Evolutionary conservation across 2,797 vertebrate genomes (phyloP), one percentile per base, ranked within the genome.

Genomic region (Pelochelys cantorii): DNA sequence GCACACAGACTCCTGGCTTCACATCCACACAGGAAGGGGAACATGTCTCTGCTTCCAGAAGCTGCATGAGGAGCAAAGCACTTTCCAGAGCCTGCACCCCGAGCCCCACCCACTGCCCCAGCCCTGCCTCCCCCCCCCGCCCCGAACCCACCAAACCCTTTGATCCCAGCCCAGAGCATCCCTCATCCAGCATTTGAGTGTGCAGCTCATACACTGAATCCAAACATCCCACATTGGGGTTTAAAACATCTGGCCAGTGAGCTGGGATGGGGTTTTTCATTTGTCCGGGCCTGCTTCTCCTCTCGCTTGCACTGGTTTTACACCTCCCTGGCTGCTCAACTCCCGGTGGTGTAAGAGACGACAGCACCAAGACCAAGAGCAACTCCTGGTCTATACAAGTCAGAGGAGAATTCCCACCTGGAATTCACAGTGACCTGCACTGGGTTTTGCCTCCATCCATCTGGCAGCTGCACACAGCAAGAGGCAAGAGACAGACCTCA

Each of bases 371-470:
- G n/a, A 7, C 34, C 6, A n/a, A n/a, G 62, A 74, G 20, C 11
- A 3, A 37, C 34, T 42, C 23, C 7, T 12, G 7, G 22, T 23
- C 22, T 42, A 25, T 22, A 25, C 37, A 74, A 42, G 42, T 48
- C 20, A 48, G 22, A 75, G 71, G 22, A 25, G 23, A 42, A 22
- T 42, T 3, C 11, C 23, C 23, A 22, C 20, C 22, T 25, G 13
- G 6, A 27, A 75, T 23, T 48, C 34, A 37, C 22, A 23, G 9
- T 74, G 68, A 9, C 22, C 42, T 23, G 25, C 22, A 75, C 11
- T 25, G 11, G 37, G 2, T 3, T 68, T 5, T 56, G 20, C 7
- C 5, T 11, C 22, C 1, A 6, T 11, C 17, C 2, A 7, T 5
- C 17, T 5, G 34, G 42, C 54, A 42, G 11, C 7, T 82, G 23